Evolutionary conservation across 1,140 invertebrate genomes (phyloP).

Genomic region (Drosophila erecta): DNA sequence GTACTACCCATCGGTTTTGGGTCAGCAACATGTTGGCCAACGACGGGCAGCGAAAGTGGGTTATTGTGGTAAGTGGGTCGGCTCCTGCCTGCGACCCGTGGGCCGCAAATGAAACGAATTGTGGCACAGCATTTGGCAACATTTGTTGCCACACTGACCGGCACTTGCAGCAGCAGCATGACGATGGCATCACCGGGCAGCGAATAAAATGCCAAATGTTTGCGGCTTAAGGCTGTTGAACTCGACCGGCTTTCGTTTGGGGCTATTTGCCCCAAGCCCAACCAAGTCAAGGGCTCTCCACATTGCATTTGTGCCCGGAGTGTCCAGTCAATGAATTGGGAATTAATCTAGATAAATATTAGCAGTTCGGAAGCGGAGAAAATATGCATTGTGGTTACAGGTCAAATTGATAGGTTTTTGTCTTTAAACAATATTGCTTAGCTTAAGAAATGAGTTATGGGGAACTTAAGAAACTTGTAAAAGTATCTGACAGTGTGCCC

Average conservation of each 20-base stretch:
- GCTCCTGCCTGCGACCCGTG: conserved; percentile 18
- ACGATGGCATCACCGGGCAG: conserved; percentile 22
- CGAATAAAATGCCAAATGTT: conserved; percentile 59
- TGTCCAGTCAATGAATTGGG: conserved; percentile 11
- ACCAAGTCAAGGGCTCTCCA: conserved; percentile 31
- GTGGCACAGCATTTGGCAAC: conserved; percentile 66
- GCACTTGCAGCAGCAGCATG: conserved; percentile 12
- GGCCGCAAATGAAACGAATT: conserved; percentile 79
- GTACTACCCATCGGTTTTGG: conserved; percentile 34
- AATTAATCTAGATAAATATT: conserved; percentile 21
- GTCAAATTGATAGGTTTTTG: background rate
- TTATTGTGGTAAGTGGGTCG: conserved; percentile 63
- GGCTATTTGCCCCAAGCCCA: conserved; percentile 13
- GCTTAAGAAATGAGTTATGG: no score
- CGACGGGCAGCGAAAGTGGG: conserved; percentile 51
- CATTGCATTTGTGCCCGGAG: conserved; percentile 9
- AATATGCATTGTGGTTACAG: background rate
- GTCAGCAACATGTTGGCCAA: conserved; percentile 77
- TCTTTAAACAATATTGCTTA: background rate
- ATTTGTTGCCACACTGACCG: conserved; percentile 67
- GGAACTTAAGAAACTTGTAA: no score
- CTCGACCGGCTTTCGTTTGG: conserved; percentile 15
- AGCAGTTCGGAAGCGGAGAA: background rate
- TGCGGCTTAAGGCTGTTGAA: conserved; percentile 51
- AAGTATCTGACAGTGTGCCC: no score